Conservation (phyloP, 2,888 invertebrate species). For the Xylophagus ater region DNA sequence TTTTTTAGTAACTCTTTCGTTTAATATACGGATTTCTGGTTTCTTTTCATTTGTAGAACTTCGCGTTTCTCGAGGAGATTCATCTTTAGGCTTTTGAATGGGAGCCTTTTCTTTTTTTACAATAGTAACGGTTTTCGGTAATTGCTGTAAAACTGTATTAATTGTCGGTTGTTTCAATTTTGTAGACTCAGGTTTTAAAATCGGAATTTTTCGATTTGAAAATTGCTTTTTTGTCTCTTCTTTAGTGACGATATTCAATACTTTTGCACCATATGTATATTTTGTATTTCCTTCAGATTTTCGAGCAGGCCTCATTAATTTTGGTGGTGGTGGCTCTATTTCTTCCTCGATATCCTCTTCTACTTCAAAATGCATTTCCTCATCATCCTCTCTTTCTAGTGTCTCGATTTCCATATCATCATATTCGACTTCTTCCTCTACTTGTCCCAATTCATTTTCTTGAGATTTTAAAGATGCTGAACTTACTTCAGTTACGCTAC, state of each 20-base stretch:
- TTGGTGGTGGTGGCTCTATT: background rate
- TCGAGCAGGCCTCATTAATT: background rate
- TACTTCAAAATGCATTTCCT: conserved; percentile 26
- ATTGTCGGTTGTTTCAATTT: conserved; percentile 9
- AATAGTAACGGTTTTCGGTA: conserved; percentile 13
- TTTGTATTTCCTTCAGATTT: conserved; percentile 5
- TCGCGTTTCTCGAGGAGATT: background rate
- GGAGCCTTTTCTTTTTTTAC: conserved; percentile 14
- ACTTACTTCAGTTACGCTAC: background rate
- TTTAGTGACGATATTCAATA: conserved; percentile 22
- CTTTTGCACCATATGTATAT: conserved; percentile 2
- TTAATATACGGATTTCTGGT: background rate
- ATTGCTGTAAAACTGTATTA: conserved; percentile 7
- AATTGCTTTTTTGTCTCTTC: conserved; percentile 3
- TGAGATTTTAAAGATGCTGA: background rate
- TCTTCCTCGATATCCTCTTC: conserved; percentile 21
- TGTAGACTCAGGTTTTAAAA: too few species aligned
- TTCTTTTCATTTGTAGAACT: background rate
- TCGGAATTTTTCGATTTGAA: too few species aligned
- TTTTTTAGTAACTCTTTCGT: conserved; percentile 7
- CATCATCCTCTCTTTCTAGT: conserved; percentile 11
- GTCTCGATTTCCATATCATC: conserved; percentile 10
- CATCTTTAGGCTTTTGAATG: background rate
- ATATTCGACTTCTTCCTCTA: conserved; percentile 1
- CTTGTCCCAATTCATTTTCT: background rate